Evolutionary conservation across 2,797 vertebrate genomes (phyloP), one percentile per base, ranked within the genome.

Genomic region (Nannoperca australis): DNA sequence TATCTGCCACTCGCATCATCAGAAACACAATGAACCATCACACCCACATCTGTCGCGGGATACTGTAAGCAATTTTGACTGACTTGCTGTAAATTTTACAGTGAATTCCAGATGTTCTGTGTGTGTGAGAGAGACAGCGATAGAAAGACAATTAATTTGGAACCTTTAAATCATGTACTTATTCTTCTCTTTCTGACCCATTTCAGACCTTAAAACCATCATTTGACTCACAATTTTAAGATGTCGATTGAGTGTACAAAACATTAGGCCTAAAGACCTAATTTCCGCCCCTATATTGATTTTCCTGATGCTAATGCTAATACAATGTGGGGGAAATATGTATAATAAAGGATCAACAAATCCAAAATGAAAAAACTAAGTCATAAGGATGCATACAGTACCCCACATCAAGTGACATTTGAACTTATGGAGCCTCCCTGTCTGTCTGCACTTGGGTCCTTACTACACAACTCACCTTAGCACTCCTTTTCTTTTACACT

Each of bases 21-120:
- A 63, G 27, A 24, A 72, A 55, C 62, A 55, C 65, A 70, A 78
- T 70, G 75, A 73, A 50, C 20, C 36, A 3, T 56, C 63, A 40
- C n/a, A 59, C 32, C 27, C 22, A 59, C 50, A 73, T 75, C 66
- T 80, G 55, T 66, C 27, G 0, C 47, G 15, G 22, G 34, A 38
- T 36, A 53, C 17, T 24, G 32, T 17, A 49, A 60, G 38, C n/a
- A 42, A 20, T 66, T 60, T 36, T 47, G 42, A 62, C 51, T 59
- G 22, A 24, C n/a, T 63, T 49, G 27, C 13, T 68, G 36, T 15
- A 67, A 64, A 71, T 55, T 50, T 15, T 40, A 17, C 30, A 5
- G 47, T 53, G 15, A 58, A 54, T 62, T 68, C 12, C 51, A 80
- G 61, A 49, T 83, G 7, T 58, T 69, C 45, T 14, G 36, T 38